These are phyloP conservation scores for Pomatostomus ruficeps DNA, from an alignment of 2,113 vertebrate species.

Conservation along the genomic window DNA sequence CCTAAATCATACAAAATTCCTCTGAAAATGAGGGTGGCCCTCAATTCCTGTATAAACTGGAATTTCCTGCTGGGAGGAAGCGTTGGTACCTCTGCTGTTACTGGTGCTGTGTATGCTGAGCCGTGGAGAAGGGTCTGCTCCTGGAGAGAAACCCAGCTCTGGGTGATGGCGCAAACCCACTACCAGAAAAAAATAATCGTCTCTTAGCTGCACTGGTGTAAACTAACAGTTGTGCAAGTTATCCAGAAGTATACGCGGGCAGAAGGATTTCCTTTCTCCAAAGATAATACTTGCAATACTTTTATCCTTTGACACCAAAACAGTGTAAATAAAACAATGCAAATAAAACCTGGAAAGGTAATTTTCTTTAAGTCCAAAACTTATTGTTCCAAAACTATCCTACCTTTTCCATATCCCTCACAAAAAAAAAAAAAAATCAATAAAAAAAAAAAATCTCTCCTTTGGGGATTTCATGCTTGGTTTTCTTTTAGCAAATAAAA, in stretches of 20 bases:
- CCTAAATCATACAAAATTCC: not conserved
- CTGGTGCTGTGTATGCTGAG: accelerated
- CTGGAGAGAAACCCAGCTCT: not conserved
- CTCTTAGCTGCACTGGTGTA: not conserved
- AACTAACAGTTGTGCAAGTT: not conserved
- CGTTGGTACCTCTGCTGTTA: not conserved
- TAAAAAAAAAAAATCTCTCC: not conserved
- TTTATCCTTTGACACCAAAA: not conserved
- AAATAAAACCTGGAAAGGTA: not conserved
- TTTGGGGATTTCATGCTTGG: not conserved
- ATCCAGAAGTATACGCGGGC: accelerated
- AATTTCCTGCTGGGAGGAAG: not conserved
- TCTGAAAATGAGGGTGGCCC: not conserved
- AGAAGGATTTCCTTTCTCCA: not conserved
- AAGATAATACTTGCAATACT: not conserved
- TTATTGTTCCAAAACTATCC: not conserved
- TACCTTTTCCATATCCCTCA: not conserved
- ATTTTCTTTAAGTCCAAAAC: not conserved
- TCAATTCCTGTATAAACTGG: not conserved
- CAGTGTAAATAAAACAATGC: not conserved
- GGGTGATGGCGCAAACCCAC: not conserved
- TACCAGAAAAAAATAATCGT: not conserved
- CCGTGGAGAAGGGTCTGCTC: accelerated
- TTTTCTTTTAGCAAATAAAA: not conserved
- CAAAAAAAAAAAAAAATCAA: not conserved